Evolutionary conservation across 2,888 invertebrate genomes (phyloP).

Genomic region (Ennomos quercinarius): DNA sequence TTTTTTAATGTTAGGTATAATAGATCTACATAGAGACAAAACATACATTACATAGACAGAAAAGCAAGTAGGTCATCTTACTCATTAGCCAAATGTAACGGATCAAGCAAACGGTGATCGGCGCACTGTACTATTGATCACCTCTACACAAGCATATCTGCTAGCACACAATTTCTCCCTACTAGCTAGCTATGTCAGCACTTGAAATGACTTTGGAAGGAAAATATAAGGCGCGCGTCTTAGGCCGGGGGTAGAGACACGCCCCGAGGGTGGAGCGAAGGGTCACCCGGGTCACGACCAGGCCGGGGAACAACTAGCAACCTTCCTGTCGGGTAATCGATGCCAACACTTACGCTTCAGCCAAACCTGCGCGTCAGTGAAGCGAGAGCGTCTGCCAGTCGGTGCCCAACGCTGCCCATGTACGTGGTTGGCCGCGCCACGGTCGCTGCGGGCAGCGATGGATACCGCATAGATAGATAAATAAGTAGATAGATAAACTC

Average conservation of each 20-base stretch:
- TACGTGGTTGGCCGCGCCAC: too few relatives aligned
- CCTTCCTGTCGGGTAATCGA: slow-evolving; percentile 57
- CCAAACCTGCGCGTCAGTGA: too few relatives aligned
- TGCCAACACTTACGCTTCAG: slow-evolving; percentile 32
- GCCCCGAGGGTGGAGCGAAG: slow-evolving; percentile 64
- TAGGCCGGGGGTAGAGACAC: slow-evolving; percentile 59
- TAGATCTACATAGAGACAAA: too few relatives aligned
- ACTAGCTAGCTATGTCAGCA: slow-evolving; percentile 34
- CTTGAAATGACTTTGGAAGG: slow-evolving; percentile 56
- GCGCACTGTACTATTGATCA: slow-evolving; percentile 8
- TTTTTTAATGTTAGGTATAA: too few relatives aligned
- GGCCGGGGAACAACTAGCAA: slow-evolving; percentile 62
- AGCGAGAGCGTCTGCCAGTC: too few relatives aligned
- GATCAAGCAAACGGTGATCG: background rate
- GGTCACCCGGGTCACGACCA: slow-evolving; percentile 63
- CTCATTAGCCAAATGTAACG: too few relatives aligned
- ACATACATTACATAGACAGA: too few relatives aligned
- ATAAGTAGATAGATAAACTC: too few relatives aligned
- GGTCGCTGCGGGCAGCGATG: too few relatives aligned
- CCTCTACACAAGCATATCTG: slow-evolving; percentile 16
- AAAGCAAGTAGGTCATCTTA: too few relatives aligned
- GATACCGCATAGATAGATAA: too few relatives aligned
- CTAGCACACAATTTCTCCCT: slow-evolving; percentile 18
- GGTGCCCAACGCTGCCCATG: too few relatives aligned
- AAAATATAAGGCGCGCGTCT: slow-evolving; percentile 66